Conservation (phyloP, 2,888 invertebrate species). For the Cetonia aurata region DNA sequence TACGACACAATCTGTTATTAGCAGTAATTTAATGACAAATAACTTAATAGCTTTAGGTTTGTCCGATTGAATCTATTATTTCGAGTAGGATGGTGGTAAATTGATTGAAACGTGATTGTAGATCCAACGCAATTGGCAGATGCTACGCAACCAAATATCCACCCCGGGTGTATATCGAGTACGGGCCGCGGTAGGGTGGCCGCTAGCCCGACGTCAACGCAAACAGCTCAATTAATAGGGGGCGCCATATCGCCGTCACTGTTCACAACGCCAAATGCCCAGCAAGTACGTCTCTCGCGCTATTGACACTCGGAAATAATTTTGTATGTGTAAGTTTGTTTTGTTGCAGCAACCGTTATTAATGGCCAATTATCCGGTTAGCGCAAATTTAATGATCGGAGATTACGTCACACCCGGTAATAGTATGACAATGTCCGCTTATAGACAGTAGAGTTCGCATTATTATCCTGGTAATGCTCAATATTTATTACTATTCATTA, state of each 20-base stretch:
- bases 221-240: constrained; percentile 75
- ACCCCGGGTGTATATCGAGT: constrained; percentile 75
- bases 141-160: constrained; percentile 73
- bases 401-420: constrained; percentile 77
- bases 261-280: constrained; percentile 67
- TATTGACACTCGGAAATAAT: not conserved
- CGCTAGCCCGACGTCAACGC: constrained; percentile 73
- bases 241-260: constrained; percentile 79
- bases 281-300: constrained; percentile 55
- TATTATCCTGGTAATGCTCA: constrained; percentile 57
- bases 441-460: constrained; percentile 61
- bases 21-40: constrained; percentile 67
- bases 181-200: constrained; percentile 73
- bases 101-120: constrained; percentile 47
- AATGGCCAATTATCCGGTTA: constrained; percentile 77
- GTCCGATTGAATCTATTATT: constrained; percentile 24
- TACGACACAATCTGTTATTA: constrained; percentile 71
- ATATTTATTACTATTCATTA: constrained; percentile 52
- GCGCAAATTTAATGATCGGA: constrained; percentile 81
- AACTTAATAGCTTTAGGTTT: constrained; percentile 65
- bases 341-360: constrained; percentile 69
- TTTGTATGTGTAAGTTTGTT: not conserved
- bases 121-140: constrained; percentile 63
- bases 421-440: constrained; percentile 65
- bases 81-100: constrained; percentile 6